These are phyloP conservation scores for Reticulitermes speratus DNA, from an alignment of 1,140 invertebrate genomes.

Conservation along the genomic window DNA sequence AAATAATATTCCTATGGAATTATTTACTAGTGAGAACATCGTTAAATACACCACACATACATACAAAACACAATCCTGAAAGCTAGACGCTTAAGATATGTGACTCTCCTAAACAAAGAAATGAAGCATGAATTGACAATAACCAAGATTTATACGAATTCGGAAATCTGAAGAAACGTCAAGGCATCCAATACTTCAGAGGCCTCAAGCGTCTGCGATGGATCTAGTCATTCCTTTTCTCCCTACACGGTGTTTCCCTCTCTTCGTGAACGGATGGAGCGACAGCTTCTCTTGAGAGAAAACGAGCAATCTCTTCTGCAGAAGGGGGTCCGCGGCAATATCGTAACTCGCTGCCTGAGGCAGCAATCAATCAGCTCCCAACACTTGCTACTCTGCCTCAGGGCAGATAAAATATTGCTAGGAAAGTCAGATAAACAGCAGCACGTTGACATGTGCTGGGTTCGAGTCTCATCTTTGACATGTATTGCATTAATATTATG, in stretches of 20 bases:
- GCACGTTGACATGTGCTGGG: too few species aligned
- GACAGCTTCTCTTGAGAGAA: background rate
- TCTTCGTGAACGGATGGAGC: background rate
- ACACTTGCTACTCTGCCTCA: background rate
- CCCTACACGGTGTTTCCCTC: background rate
- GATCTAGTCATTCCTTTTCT: background rate
- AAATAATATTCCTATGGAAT: too few species aligned
- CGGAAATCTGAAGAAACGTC: background rate
- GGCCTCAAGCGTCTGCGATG: background rate
- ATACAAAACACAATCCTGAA: too few species aligned
- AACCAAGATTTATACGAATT: background rate
- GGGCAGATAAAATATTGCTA: too few species aligned
- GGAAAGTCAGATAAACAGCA: too few species aligned
- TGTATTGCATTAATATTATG: too few species aligned
- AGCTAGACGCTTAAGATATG: background rate
- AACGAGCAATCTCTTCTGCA: background rate
- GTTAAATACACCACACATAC: too few species aligned
- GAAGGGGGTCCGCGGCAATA: background rate
- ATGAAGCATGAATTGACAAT: background rate
- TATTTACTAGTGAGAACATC: too few species aligned
- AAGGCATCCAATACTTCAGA: background rate
- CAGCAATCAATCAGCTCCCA: background rate
- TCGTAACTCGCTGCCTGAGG: background rate
- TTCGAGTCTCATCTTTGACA: too few species aligned
- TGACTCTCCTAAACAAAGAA: background rate